Conservation (phyloP, 2,113 vertebrate genomes). For the Setophaga coronata region DNA sequence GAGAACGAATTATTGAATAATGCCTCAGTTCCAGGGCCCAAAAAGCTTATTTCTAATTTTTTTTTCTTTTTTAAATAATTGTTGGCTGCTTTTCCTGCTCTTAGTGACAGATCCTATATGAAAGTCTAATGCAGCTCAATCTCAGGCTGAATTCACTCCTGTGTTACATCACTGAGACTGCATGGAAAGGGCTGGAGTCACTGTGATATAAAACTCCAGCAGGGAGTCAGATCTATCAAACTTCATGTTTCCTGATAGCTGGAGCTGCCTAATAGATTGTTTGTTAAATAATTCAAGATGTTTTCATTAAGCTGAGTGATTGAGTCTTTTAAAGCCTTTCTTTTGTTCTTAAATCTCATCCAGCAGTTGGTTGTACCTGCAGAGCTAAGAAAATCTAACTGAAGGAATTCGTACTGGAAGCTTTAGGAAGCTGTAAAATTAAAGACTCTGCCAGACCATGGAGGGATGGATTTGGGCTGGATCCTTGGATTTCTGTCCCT, state of each 20-base stretch:
- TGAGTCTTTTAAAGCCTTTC: not conserved
- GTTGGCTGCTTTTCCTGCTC: not conserved
- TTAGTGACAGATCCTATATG: not conserved
- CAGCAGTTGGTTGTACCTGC: not conserved
- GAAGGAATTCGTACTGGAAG: not conserved
- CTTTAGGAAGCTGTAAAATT: not conserved
- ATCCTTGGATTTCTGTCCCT: not conserved
- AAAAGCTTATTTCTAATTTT: not conserved
- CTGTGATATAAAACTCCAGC: not conserved
- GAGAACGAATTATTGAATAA: slow-evolving; percentile 8
- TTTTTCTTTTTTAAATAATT: not conserved
- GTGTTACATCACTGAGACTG: not conserved
- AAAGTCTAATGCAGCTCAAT: slow-evolving; percentile 5
- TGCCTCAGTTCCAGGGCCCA: not conserved
- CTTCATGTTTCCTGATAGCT: not conserved
- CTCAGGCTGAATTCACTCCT: not conserved
- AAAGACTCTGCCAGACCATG: not conserved
- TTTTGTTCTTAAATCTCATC: not conserved
- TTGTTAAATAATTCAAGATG: slow-evolving; percentile 48
- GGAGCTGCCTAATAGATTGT: slow-evolving; percentile 3
- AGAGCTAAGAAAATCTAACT: not conserved
- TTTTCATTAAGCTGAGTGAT: slow-evolving; percentile 48
- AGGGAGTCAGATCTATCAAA: not conserved
- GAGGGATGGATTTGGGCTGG: not conserved
- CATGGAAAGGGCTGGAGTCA: not conserved